These are phyloP conservation scores for Diarsia rubi DNA, from an alignment of 2,888 invertebrate species.

Conservation along the genomic window DNA sequence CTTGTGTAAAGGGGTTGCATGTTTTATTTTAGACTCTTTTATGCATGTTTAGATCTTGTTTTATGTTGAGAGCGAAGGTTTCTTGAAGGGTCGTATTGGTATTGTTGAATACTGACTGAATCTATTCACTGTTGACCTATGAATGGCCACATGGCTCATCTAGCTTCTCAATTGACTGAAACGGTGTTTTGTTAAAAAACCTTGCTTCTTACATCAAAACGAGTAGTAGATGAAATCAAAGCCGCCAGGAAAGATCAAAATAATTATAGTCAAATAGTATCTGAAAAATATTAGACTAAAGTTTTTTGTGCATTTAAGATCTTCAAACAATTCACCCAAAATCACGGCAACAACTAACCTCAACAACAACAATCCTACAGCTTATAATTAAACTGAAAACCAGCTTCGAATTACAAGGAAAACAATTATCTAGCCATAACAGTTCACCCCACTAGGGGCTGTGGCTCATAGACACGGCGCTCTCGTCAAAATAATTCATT, in stretches of 20 bases:
- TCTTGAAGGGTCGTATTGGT: background rate
- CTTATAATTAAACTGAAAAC: constrained; percentile 65
- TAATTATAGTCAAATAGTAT: background rate
- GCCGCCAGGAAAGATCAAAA: too few relatives aligned
- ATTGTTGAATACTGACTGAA: background rate
- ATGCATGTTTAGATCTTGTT: background rate
- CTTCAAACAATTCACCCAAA: background rate
- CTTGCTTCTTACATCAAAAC: background rate
- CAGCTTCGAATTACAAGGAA: constrained; percentile 71
- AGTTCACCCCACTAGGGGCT: constrained; percentile 80
- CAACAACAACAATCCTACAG: constrained; percentile 30
- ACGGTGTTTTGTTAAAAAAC: background rate
- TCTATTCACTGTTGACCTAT: background rate
- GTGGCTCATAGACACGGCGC: constrained; percentile 76
- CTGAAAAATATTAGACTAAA: background rate
- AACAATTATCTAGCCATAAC: constrained; percentile 87
- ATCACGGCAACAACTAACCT: constrained; percentile 18
- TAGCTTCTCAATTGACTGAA: background rate
- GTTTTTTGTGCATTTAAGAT: too few relatives aligned
- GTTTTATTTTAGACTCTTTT: constrained; percentile 17
- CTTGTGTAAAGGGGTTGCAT: constrained; percentile 30
- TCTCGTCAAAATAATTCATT: constrained; percentile 91
- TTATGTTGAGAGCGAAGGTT: background rate
- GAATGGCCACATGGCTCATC: background rate
- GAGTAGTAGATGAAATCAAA: too few relatives aligned